Percentiles rank a stretch among this genome's conserved stretches.
Evolutionary conservation across 2,888 invertebrate genomes (phyloP).

Genomic region (Azorinus chamasolen): DNA sequence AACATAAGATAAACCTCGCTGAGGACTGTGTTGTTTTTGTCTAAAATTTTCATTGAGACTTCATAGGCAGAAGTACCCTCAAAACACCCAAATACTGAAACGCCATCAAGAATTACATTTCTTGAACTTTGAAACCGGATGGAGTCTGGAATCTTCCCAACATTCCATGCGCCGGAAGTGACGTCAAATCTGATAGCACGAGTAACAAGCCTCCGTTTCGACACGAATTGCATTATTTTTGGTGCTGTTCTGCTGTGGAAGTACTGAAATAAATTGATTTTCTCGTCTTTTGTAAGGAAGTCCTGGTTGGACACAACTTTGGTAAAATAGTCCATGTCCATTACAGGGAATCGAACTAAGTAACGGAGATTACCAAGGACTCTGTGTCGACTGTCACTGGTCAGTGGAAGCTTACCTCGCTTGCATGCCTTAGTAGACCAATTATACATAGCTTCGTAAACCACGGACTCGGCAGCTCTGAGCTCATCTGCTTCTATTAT

Average conservation of each 20-base stretch:
- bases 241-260: slow-evolving; percentile 50
- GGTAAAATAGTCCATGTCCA: slow-evolving; percentile 66
- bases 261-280: slow-evolving; percentile 41
- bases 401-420: slow-evolving; percentile 64
- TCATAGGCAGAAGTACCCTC: slow-evolving; percentile 27
- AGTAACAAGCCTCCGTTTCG: slow-evolving; percentile 40
- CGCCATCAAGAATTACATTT: slow-evolving; percentile 43
- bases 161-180: slow-evolving; percentile 48
- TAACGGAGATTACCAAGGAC: slow-evolving; percentile 73
- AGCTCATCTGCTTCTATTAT: slow-evolving; percentile 90
- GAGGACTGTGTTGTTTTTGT: slow-evolving; percentile 15
- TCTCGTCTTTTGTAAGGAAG: slow-evolving; percentile 55
- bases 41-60: slow-evolving; percentile 29
- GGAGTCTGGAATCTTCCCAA: slow-evolving; percentile 43
- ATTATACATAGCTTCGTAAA: slow-evolving; percentile 67
- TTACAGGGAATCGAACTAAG: slow-evolving; percentile 75
- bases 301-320: slow-evolving; percentile 51
- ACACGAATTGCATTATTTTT: slow-evolving; percentile 41
- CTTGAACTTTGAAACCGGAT: slow-evolving; percentile 53
- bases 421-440: slow-evolving; percentile 78
- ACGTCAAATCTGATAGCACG: slow-evolving; percentile 46
- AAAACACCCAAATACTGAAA: slow-evolving; percentile 46
- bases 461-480: slow-evolving; percentile 87
- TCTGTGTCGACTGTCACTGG: slow-evolving; percentile 65
- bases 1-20: slow-evolving; percentile 15